Base-by-base conservation (phyloP, 2,797 vertebrate genomes). In the Lepilemur septentrionalis region DNA sequence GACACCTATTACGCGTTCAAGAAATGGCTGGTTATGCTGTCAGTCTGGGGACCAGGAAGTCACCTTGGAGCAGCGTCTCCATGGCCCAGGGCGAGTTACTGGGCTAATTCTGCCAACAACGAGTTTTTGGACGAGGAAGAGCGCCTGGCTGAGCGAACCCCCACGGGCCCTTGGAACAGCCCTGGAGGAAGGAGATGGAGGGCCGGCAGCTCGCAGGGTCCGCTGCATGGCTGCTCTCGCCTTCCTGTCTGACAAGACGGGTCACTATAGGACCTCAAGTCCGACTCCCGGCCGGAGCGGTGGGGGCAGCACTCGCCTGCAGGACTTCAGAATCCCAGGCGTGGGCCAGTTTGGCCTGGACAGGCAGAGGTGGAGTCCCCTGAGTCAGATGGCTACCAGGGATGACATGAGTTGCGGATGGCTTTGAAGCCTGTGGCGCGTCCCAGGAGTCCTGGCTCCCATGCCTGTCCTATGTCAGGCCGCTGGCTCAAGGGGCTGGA, bases 211-310 rank as follows among this genome's bases (percentile, higher is more conserved):
- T 61, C 1, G 9, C 63, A 23, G 7, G 57, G 38, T 28, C 43
- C 14, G 0, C 12, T 0, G 5, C 0, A 3, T 15, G 1, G 50
- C 57, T 0, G 30, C 89, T 75, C 28, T 13, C 4, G 52, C 76
- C 28, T 52, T 55, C 46, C 38, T 0, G 18, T 5, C 70, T 7
- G 20, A 32, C 2, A 22, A 22, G 13, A 65, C 10, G 30, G 1
- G 20, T 8, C 41, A 6, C 10, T 50, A 4, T 2, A 32, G 23
- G 35, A 57, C 11, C 38, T 69, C 25, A 25, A 28, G 25, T 55
- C 32, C 1, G 30, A 38, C 43, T 50, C 41, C 28, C 0, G 0
- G 7, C 35, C 1, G 0, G 35, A 22, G 23, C 35, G 28, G 4
- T 7, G 0, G 22, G 90, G 46, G 32, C 18, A 18, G 65, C 4